These are phyloP conservation scores for Apamea sordens DNA, from an alignment of 2,888 invertebrate genomes.

Conservation along the genomic window DNA sequence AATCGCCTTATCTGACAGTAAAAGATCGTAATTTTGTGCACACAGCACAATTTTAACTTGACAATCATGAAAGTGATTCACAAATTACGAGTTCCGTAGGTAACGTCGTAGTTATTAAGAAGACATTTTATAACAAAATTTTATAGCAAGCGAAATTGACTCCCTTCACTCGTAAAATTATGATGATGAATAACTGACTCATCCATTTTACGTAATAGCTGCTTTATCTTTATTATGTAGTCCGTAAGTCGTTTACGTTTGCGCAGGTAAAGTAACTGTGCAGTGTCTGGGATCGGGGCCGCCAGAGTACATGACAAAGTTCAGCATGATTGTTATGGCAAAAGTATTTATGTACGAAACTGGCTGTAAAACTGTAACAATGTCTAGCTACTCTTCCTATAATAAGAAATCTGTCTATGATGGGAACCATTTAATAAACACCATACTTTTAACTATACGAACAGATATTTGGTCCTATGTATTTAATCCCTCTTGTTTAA, in stretches of 20 bases:
- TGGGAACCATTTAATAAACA: background rate
- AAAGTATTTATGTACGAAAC: background rate
- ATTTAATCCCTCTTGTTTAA: background rate
- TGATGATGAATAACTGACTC: conserved; percentile 56
- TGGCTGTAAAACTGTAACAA: no score
- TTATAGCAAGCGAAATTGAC: conserved; percentile 48
- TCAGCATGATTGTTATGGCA: background rate
- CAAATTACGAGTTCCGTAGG: conserved; percentile 44
- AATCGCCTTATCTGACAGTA: conserved; percentile 9
- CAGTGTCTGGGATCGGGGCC: no score
- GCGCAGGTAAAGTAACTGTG: background rate
- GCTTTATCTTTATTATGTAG: conserved; percentile 38
- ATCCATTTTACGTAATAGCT: conserved; percentile 25
- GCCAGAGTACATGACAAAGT: background rate
- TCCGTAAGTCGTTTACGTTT: conserved; percentile 22
- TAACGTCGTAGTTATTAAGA: conserved; percentile 41
- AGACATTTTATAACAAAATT: conserved; percentile 47
- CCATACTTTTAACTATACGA: background rate
- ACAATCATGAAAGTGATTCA: conserved; percentile 40
- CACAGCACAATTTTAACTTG: conserved; percentile 1
- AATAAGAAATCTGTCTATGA: background rate
- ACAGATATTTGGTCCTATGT: background rate
- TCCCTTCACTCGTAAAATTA: conserved; percentile 54
- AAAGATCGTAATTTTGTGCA: conserved; percentile 29
- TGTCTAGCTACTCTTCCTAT: background rate